Base-by-base conservation (phyloP, 1,140 invertebrate genomes). In the Temnothorax longispinosus region DNA sequence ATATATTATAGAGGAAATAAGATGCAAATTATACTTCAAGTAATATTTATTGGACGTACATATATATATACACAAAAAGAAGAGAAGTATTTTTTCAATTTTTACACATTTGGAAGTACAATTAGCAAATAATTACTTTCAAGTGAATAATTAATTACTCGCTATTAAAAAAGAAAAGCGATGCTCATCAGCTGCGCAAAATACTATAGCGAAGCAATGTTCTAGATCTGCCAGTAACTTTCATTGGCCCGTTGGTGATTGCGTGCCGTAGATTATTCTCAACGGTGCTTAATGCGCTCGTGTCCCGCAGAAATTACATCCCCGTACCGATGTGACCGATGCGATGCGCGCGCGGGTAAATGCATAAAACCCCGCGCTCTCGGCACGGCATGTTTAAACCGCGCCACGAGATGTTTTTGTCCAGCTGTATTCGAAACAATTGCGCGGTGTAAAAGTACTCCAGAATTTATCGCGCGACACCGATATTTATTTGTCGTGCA, bases 201-300 rank as follows among this genome's bases (percentile, higher is more conserved):
- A 75, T 75, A 84, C 74, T 13, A 18, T 13, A 18, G 32, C 15
- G 8, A 50, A 74, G 3, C 21, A 58, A 74, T 41, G 41, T 32
- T 75, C 80, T 60, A 75, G 80, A 84, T 74, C 80, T 21, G 41
- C 41, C 41, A 35, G 62, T 71, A 69, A 74, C 67, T 84, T 84
- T 62, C 80, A 84, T 84, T 84, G 80, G 80, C 80, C 41, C 71
- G 80, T 75, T 74, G 80, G 69, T 27, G 80, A 78, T 85, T 85
- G 84, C 84, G 75, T 85, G 84, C 58, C 27, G 58, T 85, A 78
- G 72, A 80, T 85, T 85, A 78, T 85, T 64, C 75, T 85, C 84
- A 85, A 80, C 84, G 47, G 72, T 80, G 75, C 50, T 85, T 85
- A 85, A 80, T 85, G 84, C 58, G 62, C 84, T 80, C 60, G 74